These are phyloP conservation scores for Trissolcus japonicus DNA, from an alignment of 2,888 invertebrate species.

Conservation along the genomic window DNA sequence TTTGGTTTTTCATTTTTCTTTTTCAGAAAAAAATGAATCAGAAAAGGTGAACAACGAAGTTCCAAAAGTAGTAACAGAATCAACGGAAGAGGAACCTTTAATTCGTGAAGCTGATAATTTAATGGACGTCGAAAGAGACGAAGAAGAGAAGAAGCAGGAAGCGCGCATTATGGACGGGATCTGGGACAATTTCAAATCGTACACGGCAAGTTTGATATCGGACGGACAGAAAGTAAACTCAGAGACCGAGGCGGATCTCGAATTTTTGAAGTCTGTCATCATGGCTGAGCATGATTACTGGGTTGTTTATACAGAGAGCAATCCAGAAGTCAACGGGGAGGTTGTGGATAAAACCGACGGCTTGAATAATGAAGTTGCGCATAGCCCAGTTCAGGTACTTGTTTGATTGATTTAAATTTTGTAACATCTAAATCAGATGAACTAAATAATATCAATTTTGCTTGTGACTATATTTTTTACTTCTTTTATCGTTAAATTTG, in stretches of 20 bases:
- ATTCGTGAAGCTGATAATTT: constrained; percentile 57
- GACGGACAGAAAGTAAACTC: constrained; percentile 41
- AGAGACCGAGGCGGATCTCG: constrained; percentile 59
- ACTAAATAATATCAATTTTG: neutral
- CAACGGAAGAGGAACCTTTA: constrained; percentile 68
- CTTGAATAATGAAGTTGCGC: constrained; percentile 15
- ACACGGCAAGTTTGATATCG: constrained; percentile 83
- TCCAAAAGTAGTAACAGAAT: constrained; percentile 59
- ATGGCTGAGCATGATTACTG: constrained; percentile 86
- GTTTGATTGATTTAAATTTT: neutral
- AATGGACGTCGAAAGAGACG: constrained; percentile 68
- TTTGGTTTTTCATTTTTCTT: neutral
- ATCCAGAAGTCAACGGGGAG: constrained; percentile 33
- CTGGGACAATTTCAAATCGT: constrained; percentile 87
- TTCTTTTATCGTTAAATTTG: neutral
- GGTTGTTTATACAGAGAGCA: constrained; percentile 70
- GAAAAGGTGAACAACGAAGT: constrained; percentile 63
- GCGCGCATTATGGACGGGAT: constrained; percentile 83
- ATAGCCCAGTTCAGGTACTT: constrained; percentile 29
- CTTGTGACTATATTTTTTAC: neutral
- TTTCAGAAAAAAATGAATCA: constrained; percentile 61
- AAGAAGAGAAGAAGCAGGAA: constrained; percentile 78
- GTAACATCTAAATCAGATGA: neutral
- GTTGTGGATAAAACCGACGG: constrained; percentile 20
- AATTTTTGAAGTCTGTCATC: constrained; percentile 70